Base-by-base conservation (phyloP, 2,797 vertebrate species). In the Rhynchotus rufescens region DNA sequence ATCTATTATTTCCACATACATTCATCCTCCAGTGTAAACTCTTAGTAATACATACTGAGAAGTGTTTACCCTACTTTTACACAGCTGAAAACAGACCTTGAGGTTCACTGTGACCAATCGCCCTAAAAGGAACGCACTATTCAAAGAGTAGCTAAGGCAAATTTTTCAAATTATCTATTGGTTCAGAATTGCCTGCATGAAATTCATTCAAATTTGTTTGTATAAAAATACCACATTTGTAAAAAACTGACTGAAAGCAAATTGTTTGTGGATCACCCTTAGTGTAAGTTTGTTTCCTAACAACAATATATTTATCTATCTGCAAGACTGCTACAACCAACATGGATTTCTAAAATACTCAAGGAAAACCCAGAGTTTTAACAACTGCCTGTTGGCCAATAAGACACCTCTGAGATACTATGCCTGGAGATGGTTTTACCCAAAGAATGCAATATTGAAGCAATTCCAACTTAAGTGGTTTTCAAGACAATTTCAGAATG, bases 141-240 rank as follows among this genome's bases (percentile, higher is more conserved):
- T 15, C 32, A 84, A 84, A 90, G 57, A 72, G 71, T 51, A 84
- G 20, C 40, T 84, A 75, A 92, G 91, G 28, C 7, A 80, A 90
- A 87, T 64, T 72, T 84, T 88, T 90, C 34, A 62, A 88, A 92
- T 75, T 71, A n/a, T 7, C 74, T 49, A 12, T 28, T 25, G 32
- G n/a, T 78, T 90, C 52, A 86, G 34, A 67, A 65, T 60, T 72
- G 34, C n/a, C 60, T 45, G 12, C 65, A 38, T 72, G 8, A 61
- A 82, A 84, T 19, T 64, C 1, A 76, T 16, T 71, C 19, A 52
- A 76, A 86, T 62, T 23, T 47, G 21, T 77, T 71, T 72, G 28
- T 14, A 68, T 67, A 54, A 84, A 19, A 82, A 19, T 30, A 74
- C 15, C 26, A 12, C n/a, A 9, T 12, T 47, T 80, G 32, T 65